These are phyloP conservation scores for Benthosema pterotum DNA, from an alignment of 2,797 vertebrate genomes.

Conservation along the genomic window DNA sequence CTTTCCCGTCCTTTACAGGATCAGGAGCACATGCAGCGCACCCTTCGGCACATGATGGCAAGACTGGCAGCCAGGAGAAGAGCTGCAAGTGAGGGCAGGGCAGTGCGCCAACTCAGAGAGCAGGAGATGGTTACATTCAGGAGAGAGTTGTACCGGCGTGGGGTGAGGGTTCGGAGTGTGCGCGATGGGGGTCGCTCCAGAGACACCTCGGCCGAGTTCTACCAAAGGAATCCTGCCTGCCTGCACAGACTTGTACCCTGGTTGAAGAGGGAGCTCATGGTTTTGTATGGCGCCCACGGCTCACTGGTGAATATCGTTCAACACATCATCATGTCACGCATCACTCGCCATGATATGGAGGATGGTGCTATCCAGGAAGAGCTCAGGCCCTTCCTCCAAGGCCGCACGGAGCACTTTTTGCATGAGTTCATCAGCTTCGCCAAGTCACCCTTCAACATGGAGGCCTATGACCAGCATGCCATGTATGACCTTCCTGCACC, in stretches of 20 bases:
- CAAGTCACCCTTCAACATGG: slow-evolving; percentile 91
- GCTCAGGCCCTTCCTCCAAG: slow-evolving; percentile 89
- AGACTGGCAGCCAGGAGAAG: slow-evolving; percentile 81
- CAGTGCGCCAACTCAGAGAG: slow-evolving; percentile 79
- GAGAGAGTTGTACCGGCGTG: slow-evolving; percentile 88
- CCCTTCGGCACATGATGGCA: slow-evolving; percentile 83
- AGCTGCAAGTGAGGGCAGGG: slow-evolving; percentile 82
- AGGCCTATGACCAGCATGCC: slow-evolving; percentile 91
- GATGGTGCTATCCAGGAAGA: slow-evolving; percentile 87
- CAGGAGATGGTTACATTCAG: slow-evolving; percentile 91
- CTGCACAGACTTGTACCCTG: slow-evolving; percentile 92
- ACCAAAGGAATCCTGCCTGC: slow-evolving; percentile 90
- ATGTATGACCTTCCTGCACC: slow-evolving; percentile 90
- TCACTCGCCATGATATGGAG: slow-evolving; percentile 89
- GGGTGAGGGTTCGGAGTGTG: slow-evolving; percentile 84
- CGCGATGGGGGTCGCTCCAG: slow-evolving; percentile 89
- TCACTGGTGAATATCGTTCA: slow-evolving; percentile 92
- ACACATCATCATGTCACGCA: slow-evolving; percentile 92
- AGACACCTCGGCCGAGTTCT: slow-evolving; percentile 92
- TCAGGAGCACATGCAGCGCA: slow-evolving; percentile 61
- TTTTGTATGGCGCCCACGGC: slow-evolving; percentile 89
- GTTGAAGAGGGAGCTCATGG: slow-evolving; percentile 90
- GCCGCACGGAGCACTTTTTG: slow-evolving; percentile 92
- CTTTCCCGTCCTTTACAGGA: slow-evolving; percentile 44
- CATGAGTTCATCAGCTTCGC: slow-evolving; percentile 95